Base-by-base conservation (phyloP, 2,113 vertebrate genomes). In the Platycercus adscitus region DNA sequence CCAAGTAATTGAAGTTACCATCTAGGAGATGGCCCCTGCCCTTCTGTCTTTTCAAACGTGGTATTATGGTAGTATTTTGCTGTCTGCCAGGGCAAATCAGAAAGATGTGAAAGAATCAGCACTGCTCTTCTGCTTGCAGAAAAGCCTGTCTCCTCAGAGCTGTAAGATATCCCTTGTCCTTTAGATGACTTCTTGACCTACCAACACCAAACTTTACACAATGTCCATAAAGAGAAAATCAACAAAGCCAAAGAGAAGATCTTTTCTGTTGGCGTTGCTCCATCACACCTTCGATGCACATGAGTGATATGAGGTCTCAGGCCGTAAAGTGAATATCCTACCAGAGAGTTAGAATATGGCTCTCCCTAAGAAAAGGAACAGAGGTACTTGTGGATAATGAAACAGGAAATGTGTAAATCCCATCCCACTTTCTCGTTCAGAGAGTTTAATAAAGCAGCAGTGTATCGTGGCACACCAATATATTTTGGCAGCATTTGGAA, bases 401-500 rank as follows among this genome's bases (percentile, higher is more conserved):
- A 75, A 85, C 56, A 81, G 84, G 91, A 94, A 94, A 89, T 14
- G 39, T 68, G 79, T 21, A 94, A 88, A 94, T 96, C 88, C 90
- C 86, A 91, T 63, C 70, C 79, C 84, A 66, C 65, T 80, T 91
- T 83, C 89, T 80, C 7, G 0, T 78, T 77, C 17, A 44, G 49
- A 90, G 52, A 73, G 53, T 93, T 91, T 90, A 96, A 96, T 96
- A 95, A 95, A 91, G 88, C 77, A 96, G 76, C 58, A 31, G 64
- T 58, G 33, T 41, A 72, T 60, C 53, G 72, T 88, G 92, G 82
- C 81, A 94, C 92, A 92, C 44, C 81, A 19, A 86, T 58, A 5
- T 24, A 81, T 75, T 86, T 89, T 97, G 95, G 95, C 92, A 96
- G 76, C 56, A 8, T 68, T 95, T 84, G 35, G 65, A 90, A 88